phyloP scores from a whole-genome alignment of 1,140 invertebrate species.

The Drosophila setifemur region DNA sequence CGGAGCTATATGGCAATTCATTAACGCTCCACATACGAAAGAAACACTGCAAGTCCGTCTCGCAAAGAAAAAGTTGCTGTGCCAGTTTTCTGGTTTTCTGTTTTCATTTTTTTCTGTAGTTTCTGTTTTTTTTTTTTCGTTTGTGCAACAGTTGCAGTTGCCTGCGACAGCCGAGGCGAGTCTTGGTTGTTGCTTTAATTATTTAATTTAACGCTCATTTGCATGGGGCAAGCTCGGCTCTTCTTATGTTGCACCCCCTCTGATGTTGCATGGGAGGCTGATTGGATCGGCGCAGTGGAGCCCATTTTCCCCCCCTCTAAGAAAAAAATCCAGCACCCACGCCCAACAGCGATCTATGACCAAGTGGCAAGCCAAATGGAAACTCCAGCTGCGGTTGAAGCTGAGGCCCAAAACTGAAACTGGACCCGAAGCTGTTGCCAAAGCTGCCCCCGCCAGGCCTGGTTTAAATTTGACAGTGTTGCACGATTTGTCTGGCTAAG shows the following conservation, averaged over 20 bases:
- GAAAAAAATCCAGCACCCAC: constrained; percentile 18
- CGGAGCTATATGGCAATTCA: constrained; percentile 56
- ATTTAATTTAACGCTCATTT: constrained; percentile 78
- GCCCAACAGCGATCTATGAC: constrained; percentile 12
- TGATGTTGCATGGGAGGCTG: constrained; percentile 66
- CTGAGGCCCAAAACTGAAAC: not conserved
- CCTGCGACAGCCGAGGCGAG: constrained; percentile 19
- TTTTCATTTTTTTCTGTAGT: not conserved
- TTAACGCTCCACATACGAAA: constrained; percentile 73
- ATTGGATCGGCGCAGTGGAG: constrained; percentile 54
- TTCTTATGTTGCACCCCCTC: constrained; percentile 30
- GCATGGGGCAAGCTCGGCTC: constrained; percentile 29
- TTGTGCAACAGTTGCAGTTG: constrained; percentile 23
- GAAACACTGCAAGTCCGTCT: constrained; percentile 46
- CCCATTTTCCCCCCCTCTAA: constrained; percentile 12
- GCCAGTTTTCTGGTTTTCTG: constrained; percentile 68
- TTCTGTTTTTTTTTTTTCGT: too few relatives aligned
- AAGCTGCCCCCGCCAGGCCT: constrained; percentile 10
- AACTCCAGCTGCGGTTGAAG: not conserved
- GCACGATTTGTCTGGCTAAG: constrained; percentile 23
- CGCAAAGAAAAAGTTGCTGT: constrained; percentile 78
- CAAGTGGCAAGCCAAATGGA: constrained; percentile 28
- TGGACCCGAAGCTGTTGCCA: not conserved
- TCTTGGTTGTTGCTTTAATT: constrained; percentile 66
- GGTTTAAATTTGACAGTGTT: constrained; percentile 19